phyloP scores from a whole-genome alignment of 64 coral and sea anemone genomes.

The Hydrozoanthus tunicans region DNA sequence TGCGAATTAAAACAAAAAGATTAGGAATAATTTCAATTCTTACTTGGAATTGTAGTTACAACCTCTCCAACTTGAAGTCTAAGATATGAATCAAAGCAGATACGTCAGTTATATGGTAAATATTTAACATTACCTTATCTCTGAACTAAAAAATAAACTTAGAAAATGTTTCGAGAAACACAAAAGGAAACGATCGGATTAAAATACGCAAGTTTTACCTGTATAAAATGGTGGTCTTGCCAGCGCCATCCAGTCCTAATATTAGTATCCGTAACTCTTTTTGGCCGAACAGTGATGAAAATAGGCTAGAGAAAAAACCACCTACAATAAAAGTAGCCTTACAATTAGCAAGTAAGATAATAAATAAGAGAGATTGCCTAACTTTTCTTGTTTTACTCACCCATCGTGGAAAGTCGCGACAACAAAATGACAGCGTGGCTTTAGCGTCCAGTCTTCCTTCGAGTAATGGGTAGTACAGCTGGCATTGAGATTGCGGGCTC shows the following conservation, averaged over 20 bases:
- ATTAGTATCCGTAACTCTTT: constrained; percentile 96
- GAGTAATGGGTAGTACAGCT: not conserved
- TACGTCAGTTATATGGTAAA: not conserved
- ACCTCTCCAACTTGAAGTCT: constrained; percentile 99
- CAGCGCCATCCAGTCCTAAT: constrained; percentile 92
- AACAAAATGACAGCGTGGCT: constrained; percentile 34
- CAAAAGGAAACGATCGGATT: not conserved
- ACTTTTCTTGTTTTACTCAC: not conserved
- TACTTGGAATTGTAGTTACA: constrained; percentile 99
- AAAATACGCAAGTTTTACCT: constrained; percentile 41
- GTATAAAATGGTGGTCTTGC: constrained; percentile 95
- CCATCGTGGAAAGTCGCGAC: not conserved
- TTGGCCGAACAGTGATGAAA: constrained; percentile 94
- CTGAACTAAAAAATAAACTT: not conserved
- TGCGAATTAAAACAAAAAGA: no score
- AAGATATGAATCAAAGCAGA: constrained; percentile 8
- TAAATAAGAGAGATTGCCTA: not conserved
- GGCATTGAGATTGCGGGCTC: not conserved
- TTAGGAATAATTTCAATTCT: not conserved
- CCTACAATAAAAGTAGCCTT: constrained; percentile 43
- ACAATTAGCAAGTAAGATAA: not conserved
- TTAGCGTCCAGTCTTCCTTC: not conserved
- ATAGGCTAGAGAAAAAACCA: constrained; percentile 91
- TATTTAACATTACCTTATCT: not conserved
- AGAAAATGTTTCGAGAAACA: not conserved